Evolutionary conservation across 2,797 vertebrate species (phyloP), one percentile per base, ranked within the genome.

Genomic region (Linurgus olivaceus): DNA sequence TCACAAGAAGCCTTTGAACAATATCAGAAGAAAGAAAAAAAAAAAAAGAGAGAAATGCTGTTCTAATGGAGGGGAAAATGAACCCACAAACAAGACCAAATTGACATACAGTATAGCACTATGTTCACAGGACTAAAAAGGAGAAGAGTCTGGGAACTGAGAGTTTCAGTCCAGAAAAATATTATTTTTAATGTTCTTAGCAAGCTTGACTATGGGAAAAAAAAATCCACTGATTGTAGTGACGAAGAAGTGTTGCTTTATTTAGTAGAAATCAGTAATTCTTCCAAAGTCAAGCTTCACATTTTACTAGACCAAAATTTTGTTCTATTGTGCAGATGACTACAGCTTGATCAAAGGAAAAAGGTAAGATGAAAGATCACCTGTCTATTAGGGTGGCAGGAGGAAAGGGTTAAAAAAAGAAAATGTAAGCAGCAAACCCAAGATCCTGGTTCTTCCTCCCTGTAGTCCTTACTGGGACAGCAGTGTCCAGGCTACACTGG

Each of bases 1-100:
- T 96, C 96, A 91, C 91, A 96, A 97, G 95, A 97, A 97, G 94
- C 94, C 96, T 97, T 97, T 97, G 96, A 97, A 97, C 96, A 96
- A 91, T 96, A 96, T 96, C 96, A 96, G 70, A 97, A 96, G 95
- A 82, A 85, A 48, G 19, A 5, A 5, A 31, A 63, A 74, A 31
- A 63, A 74, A 65, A 67, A 28, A 17, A 83, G 13, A 77, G 48
- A 94, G 78, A 96, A 96, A 94, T 90, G 73, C 93, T 94, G 87
- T 94, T 94, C 89, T 97, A 96, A 97, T 96, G 93, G 95, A 96
- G 76, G 67, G 52, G 95, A 94, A 96, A 95, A 97, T 93, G 82
- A 96, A 93, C 91, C 85, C 95, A 94, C 89, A 94, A 95, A 95
- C 93, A 96, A 96, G 94, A 94, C 73, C 87, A 94, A 96, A 95